Percentiles rank a stretch among this genome's conserved stretches.
These are phyloP conservation scores for Tenthredo distinguenda DNA, from an alignment of 2,888 invertebrate genomes.

Conservation along the genomic window DNA sequence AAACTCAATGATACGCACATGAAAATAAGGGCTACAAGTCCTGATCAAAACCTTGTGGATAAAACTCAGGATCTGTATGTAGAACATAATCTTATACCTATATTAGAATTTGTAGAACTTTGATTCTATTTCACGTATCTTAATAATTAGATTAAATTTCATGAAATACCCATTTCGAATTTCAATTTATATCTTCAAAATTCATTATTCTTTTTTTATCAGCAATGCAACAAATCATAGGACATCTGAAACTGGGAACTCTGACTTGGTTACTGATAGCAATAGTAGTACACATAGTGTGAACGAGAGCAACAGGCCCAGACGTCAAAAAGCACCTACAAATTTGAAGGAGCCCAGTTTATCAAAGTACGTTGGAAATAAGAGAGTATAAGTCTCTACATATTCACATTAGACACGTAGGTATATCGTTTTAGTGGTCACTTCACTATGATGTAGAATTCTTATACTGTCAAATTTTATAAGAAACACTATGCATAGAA, in stretches of 20 bases:
- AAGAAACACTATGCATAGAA: neutral
- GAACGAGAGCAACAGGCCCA: conserved; percentile 62
- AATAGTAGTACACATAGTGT: conserved; percentile 58
- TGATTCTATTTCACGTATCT: neutral
- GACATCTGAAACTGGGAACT: conserved; percentile 5
- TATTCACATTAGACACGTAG: neutral
- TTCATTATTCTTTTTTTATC: neutral
- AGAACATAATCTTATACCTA: conserved; percentile 7
- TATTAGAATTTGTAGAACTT: neutral
- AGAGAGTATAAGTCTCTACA: neutral
- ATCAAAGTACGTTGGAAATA: conserved; percentile 61
- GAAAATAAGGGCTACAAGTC: conserved; percentile 44
- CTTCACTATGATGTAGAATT: neutral
- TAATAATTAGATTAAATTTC: neutral
- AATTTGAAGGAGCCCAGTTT: conserved; percentile 70
- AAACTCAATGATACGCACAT: conserved; percentile 66
- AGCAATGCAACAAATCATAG: conserved; percentile 1
- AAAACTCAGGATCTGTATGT: conserved; percentile 26
- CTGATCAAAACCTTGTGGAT: neutral
- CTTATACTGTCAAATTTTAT: neutral
- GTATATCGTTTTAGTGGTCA: conserved; percentile 35
- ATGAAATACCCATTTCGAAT: neutral
- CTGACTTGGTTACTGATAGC: conserved; percentile 68
- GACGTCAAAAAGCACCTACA: conserved; percentile 68
- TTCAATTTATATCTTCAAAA: neutral